phyloP scores from a whole-genome alignment of 35 echinoderm and acorn worm genomes.

The Patiria miniata region DNA sequence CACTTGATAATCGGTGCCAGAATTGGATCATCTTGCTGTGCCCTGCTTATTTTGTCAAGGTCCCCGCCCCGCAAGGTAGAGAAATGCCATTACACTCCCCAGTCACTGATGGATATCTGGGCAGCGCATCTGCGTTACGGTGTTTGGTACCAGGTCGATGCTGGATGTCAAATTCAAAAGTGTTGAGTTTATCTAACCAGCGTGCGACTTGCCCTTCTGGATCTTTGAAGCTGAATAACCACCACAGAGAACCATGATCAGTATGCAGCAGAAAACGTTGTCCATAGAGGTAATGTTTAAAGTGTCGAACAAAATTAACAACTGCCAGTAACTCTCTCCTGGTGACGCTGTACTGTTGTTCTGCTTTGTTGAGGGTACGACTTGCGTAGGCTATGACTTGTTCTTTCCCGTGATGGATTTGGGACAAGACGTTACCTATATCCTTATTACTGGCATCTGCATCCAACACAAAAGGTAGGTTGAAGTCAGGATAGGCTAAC shows the following conservation, averaged over 20 bases:
- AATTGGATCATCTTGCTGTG: background rate
- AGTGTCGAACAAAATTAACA: slow-evolving; percentile 15
- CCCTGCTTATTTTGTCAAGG: background rate
- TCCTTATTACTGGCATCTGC: background rate
- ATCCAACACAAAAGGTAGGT: background rate
- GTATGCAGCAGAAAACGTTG: slow-evolving; percentile 18
- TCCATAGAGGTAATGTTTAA: slow-evolving; percentile 37
- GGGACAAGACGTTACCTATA: slow-evolving; percentile 37
- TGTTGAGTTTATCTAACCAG: background rate
- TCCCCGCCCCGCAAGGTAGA: background rate
- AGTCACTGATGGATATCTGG: background rate
- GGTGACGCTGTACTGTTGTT: slow-evolving; percentile 64
- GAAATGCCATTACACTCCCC: background rate
- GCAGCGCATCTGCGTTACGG: slow-evolving; percentile 53
- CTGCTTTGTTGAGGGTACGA: slow-evolving; percentile 40
- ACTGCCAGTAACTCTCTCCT: slow-evolving; percentile 19
- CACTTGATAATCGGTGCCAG: slow-evolving; percentile 12
- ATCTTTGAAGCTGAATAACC: slow-evolving; percentile 29
- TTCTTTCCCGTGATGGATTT: slow-evolving; percentile 64
- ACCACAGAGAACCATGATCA: slow-evolving; percentile 26
- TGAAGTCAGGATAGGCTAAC: background rate
- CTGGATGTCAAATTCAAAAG: slow-evolving; percentile 4
- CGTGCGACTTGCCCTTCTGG: slow-evolving; percentile 3
- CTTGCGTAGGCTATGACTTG: slow-evolving; percentile 49
- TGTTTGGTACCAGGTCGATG: slow-evolving; percentile 46